Evolutionary conservation across 2,888 invertebrate species (phyloP), one percentile per base, ranked within the genome.

Genomic region (Plemyria rubiginata): DNA sequence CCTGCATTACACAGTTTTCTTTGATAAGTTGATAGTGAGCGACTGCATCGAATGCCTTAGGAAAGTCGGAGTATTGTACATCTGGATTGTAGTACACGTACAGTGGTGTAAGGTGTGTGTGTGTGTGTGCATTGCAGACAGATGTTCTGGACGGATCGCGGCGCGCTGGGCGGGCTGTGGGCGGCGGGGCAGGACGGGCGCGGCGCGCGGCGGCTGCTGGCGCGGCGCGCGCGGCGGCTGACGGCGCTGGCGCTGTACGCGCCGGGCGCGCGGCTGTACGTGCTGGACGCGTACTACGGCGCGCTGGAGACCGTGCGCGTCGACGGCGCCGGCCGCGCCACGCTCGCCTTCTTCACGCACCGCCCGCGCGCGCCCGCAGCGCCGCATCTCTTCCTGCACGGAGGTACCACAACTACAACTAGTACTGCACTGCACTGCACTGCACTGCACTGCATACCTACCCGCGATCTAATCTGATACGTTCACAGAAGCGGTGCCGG

Each of bases 201-300:
- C 73, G 68, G 55, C 62, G 74, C 73, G 68, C 92, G 91, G 71
- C 87, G 92, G 61, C 84, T 97, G 43, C 94, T 96, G 54, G 87
- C 91, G 59, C 90, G 93, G 4, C 93, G 95, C 72, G 89, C 96
- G 65, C 94, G 95, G 12, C 96, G 96, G 93, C 96, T 96, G 0
- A 94, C 94, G 4, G 96, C 97, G 70, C 92, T 98, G 50, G 95
- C 97, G 5, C 93, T 97, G 58, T 96, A 96, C 85, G 94, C 95
- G 80, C 94, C 96, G 0, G 95, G 95, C 0, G 89, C 92, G n/a
- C 91, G 97, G 6, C 84, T 98, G 4, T 98, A 97, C 92, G 97
- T 97, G 96, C 94, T 96, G 11, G 98, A 98, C 89, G 94, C 95
- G n/a, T 96, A 97, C 84, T 94, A 94, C 70, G 94, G 94, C 72